phyloP scores from a whole-genome alignment of 30 jellyfish, hydroid and myxozoan genomes.

The Chironex yamaguchii region DNA sequence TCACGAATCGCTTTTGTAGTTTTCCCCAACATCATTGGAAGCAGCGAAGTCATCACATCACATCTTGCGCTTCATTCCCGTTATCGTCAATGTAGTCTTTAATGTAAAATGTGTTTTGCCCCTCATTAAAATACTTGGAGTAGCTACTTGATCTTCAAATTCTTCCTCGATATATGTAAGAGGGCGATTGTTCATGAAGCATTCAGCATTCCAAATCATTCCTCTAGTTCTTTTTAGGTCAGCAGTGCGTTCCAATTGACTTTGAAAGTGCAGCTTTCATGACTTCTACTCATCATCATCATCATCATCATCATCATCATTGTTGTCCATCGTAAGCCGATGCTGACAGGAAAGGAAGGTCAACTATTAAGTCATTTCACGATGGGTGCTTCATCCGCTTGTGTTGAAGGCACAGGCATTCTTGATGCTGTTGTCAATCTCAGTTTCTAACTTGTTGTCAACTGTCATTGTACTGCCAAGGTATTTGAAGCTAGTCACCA shows the following conservation, averaged over 20 bases:
- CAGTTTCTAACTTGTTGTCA: too few relatives aligned
- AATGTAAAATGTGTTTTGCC: constrained; percentile 43
- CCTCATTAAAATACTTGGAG: constrained; percentile 48
- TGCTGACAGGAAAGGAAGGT: too few relatives aligned
- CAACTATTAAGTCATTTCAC: too few relatives aligned
- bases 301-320: too few relatives aligned
- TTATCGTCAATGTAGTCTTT: background rate
- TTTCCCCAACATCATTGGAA: background rate
- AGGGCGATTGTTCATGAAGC: constrained; percentile 73
- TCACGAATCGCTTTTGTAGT: background rate
- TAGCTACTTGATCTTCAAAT: constrained; percentile 33
- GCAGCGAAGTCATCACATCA: background rate
- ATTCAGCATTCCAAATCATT: constrained; percentile 56
- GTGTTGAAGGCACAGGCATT: too few relatives aligned
- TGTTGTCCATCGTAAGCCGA: too few relatives aligned
- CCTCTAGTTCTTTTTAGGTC: constrained; percentile 58
- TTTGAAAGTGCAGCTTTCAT: constrained; percentile 42
- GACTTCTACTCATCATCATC: too few relatives aligned
- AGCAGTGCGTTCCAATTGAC: constrained; percentile 52
- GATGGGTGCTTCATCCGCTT: too few relatives aligned
- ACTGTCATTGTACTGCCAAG: too few relatives aligned
- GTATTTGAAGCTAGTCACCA: too few relatives aligned
- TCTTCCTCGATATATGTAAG: constrained; percentile 64
- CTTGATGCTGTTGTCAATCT: too few relatives aligned
- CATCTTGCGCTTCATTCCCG: too few relatives aligned